Conservation (phyloP, 2,888 invertebrate species). For the Hyppa rectilinea region DNA sequence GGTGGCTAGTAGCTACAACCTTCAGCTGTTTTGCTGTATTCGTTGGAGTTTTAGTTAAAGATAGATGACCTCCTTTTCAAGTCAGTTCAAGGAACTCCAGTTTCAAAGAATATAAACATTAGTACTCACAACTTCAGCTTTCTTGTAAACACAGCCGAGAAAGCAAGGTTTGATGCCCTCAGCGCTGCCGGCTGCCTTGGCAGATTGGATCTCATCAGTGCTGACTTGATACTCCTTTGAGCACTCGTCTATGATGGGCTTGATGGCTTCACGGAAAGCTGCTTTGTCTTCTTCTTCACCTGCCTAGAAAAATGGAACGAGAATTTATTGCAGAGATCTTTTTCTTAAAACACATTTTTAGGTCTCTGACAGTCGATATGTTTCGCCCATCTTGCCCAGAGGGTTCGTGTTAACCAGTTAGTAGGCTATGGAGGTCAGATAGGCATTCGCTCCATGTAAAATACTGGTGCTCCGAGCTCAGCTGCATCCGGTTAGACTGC, state of each 20-base stretch:
- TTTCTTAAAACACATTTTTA: neutral
- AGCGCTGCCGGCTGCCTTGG: slow-evolving; percentile 44
- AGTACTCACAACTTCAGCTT: slow-evolving; percentile 62
- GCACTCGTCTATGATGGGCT: slow-evolving; percentile 55
- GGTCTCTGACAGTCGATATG: neutral
- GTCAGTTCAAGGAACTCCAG: too few species aligned
- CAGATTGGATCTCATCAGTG: slow-evolving; percentile 47
- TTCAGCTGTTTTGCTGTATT: too few species aligned
- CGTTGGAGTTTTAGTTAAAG: too few species aligned
- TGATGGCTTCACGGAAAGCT: slow-evolving; percentile 40
- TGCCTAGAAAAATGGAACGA: slow-evolving; percentile 18
- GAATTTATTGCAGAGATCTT: neutral
- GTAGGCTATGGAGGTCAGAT: neutral
- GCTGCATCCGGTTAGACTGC: neutral
- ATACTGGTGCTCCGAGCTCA: neutral
- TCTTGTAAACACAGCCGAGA: slow-evolving; percentile 59
- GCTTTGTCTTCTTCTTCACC: slow-evolving; percentile 53
- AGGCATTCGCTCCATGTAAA: neutral
- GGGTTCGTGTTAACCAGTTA: neutral
- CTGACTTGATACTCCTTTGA: slow-evolving; percentile 54
- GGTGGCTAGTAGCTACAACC: too few species aligned
- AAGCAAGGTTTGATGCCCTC: slow-evolving; percentile 62
- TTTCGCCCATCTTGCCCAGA: neutral
- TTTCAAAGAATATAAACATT: neutral
- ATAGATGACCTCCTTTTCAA: too few species aligned